Percentiles rank a stretch among this genome's conserved stretches.
Conservation (phyloP, 2,888 invertebrate genomes). For the Hofmannophila pseudospretella region DNA sequence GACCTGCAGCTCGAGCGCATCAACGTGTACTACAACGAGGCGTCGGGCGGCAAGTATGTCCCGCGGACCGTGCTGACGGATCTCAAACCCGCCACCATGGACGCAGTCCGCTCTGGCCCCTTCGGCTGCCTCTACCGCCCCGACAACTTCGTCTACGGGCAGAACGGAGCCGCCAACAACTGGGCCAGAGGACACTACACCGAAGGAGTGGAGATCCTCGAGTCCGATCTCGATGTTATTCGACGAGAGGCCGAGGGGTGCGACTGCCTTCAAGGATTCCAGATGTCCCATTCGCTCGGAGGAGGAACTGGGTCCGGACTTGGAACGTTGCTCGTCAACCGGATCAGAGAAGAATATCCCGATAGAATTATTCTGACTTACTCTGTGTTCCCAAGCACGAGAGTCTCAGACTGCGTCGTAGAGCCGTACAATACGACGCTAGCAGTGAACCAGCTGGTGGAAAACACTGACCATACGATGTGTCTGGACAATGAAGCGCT, state of each 20-base stretch:
- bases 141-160: conserved; percentile 91
- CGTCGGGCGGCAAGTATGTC: conserved; percentile 70
- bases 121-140: conserved; percentile 92
- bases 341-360: conserved; percentile 93
- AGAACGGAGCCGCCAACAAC: conserved; percentile 65
- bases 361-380: conserved; percentile 91
- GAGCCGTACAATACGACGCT: conserved; percentile 91
- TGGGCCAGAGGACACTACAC: conserved; percentile 90
- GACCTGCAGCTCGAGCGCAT: conserved; percentile 86
- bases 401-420: conserved; percentile 82
- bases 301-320: conserved; percentile 72
- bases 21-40: conserved; percentile 88
- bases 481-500: conserved; percentile 85
- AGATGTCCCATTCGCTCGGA: conserved; percentile 85
- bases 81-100: conserved; percentile 81
- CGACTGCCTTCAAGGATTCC: conserved; percentile 94
- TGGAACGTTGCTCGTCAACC: conserved; percentile 85
- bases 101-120: conserved; percentile 90
- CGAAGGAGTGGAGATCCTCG: conserved; percentile 92
- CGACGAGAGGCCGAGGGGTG: conserved; percentile 92
- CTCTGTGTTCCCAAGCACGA: conserved; percentile 88
- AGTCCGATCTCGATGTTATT: conserved; percentile 88
- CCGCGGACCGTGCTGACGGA: conserved; percentile 63
- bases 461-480: conserved; percentile 82
- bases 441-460: conserved; percentile 89